Conservation (phyloP, 2,797 vertebrate genomes). For the Nannoperca obscura region DNA sequence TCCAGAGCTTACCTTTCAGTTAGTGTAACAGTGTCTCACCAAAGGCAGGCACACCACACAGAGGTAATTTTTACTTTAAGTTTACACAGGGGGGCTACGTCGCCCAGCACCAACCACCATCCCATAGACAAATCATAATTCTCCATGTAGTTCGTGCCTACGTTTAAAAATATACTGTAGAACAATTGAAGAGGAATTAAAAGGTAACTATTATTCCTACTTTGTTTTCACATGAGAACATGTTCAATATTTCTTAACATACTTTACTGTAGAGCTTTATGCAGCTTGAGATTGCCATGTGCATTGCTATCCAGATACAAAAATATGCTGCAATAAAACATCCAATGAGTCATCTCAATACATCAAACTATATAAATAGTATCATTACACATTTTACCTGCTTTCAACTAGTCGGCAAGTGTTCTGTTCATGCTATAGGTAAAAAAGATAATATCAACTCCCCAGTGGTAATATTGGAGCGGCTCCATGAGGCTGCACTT, state of each 20-base stretch:
- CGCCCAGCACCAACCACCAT: slow-evolving; percentile 3
- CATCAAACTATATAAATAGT: neutral
- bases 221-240: neutral
- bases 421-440: neutral
- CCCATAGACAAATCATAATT: neutral
- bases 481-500: neutral
- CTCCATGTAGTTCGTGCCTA: neutral
- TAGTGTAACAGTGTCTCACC: slow-evolving; percentile 37
- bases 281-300: no score
- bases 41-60: slow-evolving; percentile 43
- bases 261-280: neutral
- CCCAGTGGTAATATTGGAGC: neutral
- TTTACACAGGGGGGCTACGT: slow-evolving; percentile 46
- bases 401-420: neutral
- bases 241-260: neutral
- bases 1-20: slow-evolving; percentile 65
- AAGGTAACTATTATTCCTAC: neutral
- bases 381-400: neutral
- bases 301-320: neutral
- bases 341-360: neutral
- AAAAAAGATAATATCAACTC: neutral
- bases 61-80: slow-evolving; percentile 52
- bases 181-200: neutral
- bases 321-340: neutral
- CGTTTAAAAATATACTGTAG: neutral